These are phyloP conservation scores for Anarrhichthys ocellatus DNA, from an alignment of 2,113 vertebrate genomes.

Conservation along the genomic window DNA sequence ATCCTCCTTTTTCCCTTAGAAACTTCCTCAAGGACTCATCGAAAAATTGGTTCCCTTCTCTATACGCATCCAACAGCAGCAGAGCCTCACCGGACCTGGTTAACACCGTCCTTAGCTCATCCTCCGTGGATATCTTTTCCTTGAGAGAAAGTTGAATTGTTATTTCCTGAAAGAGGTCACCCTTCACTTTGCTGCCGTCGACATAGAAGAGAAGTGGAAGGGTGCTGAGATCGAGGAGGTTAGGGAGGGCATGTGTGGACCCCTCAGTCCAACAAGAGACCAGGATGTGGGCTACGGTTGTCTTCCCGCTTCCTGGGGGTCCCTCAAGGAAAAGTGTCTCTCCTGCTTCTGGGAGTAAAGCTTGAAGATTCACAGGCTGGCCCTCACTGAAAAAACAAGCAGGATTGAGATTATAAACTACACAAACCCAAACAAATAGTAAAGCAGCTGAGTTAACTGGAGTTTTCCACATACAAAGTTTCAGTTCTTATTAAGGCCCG, in stretches of 20 bases:
- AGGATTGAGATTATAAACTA: neutral
- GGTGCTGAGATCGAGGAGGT: conserved; percentile 16
- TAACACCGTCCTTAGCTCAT: conserved; percentile 55
- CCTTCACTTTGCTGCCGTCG: conserved; percentile 21
- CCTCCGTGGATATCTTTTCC: conserved; percentile 3
- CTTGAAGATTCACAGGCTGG: conserved; percentile 25
- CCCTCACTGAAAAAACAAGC: conserved; percentile 55
- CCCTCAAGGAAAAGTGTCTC: conserved; percentile 60
- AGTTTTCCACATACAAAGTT: neutral
- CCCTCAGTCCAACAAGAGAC: conserved; percentile 59
- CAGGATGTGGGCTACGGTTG: conserved; percentile 45
- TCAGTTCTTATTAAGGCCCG: neutral
- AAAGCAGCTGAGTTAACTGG: neutral
- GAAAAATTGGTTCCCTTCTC: conserved; percentile 46
- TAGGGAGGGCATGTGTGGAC: neutral
- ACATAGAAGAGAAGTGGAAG: conserved; percentile 53
- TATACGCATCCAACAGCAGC: conserved; percentile 71
- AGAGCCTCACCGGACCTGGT: conserved; percentile 27
- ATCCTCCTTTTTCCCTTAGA: conserved; percentile 46
- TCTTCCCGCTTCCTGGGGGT: conserved; percentile 54
- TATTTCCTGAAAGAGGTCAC: conserved; percentile 57
- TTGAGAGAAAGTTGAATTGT: conserved; percentile 27
- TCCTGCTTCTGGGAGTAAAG: conserved; percentile 51
- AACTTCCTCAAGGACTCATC: conserved; percentile 66
- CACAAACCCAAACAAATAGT: neutral